Base-by-base conservation (phyloP, 1,140 invertebrate genomes). In the Anastatus disparis region DNA sequence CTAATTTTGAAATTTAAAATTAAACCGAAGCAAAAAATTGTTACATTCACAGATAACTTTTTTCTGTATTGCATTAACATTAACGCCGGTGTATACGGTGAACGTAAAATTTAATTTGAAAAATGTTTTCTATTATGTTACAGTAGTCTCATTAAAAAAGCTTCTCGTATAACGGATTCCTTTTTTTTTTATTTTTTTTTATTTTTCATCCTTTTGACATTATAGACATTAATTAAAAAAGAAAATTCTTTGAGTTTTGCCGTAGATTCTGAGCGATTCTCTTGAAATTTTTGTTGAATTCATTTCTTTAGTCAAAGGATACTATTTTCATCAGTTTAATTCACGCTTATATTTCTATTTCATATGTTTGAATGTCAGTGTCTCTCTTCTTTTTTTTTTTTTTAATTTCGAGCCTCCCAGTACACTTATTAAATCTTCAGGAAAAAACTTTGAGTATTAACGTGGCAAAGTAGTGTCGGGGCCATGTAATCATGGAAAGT, bases 401-500 rank as follows among this genome's bases (percentile, higher is more conserved):
- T 10, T 44, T 10, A 44, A 44, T 17, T n/a, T 44, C 42, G 42
- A 44, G 42, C 15, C 15, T 44, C n/a, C n/a, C n/a, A n/a, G n/a
- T n/a, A n/a, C n/a, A n/a, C n/a, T n/a, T n/a, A n/a, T n/a, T n/a
- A n/a, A n/a, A n/a, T n/a, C n/a, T n/a, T n/a, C n/a, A n/a, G n/a
- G n/a, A n/a, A n/a, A n/a, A n/a, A n/a, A n/a, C n/a, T n/a, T n/a
- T n/a, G n/a, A n/a, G 17, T 13, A 13, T 31, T 2, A 44, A 1
- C 2, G 20, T 15, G 12, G 1, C 17, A 17, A 0, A 26, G 17
- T 27, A 24, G 3, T 13, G 46, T 9, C n/a, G 9, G 29, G 17
- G 3, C 24, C 20, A 20, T 46, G 26, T 24, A 61, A 61, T 59
- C 26, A 29, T 3, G 56, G n/a, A 62, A 31, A 62, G 44, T 61